These are phyloP conservation scores for Kuschelorhynchus macadamiae DNA, from an alignment of 2,888 invertebrate genomes.

Conservation along the genomic window DNA sequence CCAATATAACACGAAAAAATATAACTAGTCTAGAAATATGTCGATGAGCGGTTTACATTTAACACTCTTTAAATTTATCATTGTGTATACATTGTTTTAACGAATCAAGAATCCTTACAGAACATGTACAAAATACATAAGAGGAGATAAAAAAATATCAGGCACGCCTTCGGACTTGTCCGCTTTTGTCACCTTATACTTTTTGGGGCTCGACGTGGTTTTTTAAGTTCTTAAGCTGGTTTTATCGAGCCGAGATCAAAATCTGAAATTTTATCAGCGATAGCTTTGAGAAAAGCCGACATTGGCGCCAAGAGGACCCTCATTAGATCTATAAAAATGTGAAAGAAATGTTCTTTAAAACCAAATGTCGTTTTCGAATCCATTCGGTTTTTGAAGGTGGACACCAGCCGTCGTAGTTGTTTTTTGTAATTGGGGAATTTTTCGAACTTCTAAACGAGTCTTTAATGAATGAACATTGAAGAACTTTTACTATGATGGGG, in stretches of 20 bases:
- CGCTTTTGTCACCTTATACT: conserved; percentile 48
- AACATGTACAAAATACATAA: no score
- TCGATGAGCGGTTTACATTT: no score
- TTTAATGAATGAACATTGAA: conserved; percentile 37
- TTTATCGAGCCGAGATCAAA: conserved; percentile 64
- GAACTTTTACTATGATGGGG: conserved; percentile 10
- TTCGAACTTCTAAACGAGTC: background rate
- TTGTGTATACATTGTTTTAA: no score
- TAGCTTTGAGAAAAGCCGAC: conserved; percentile 66
- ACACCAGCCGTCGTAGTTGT: conserved; percentile 27
- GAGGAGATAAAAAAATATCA: background rate
- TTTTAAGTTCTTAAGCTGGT: conserved; percentile 42
- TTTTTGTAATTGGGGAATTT: conserved; percentile 38
- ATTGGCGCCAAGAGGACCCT: conserved; percentile 66
- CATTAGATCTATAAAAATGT: conserved; percentile 60
- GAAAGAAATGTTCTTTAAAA: conserved; percentile 37
- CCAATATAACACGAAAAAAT: no score
- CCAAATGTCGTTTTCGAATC: conserved; percentile 39
- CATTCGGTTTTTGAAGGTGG: conserved; percentile 30
- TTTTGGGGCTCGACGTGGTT: conserved; percentile 32
- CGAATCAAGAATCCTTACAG: no score
- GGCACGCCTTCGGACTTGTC: conserved; percentile 21
- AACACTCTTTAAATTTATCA: no score
- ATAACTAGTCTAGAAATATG: no score
- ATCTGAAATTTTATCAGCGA: conserved; percentile 65